Evolutionary conservation across 2,113 vertebrate species (phyloP), one percentile per base, ranked within the genome.

Genomic region (Epinephelus lanceolatus): DNA sequence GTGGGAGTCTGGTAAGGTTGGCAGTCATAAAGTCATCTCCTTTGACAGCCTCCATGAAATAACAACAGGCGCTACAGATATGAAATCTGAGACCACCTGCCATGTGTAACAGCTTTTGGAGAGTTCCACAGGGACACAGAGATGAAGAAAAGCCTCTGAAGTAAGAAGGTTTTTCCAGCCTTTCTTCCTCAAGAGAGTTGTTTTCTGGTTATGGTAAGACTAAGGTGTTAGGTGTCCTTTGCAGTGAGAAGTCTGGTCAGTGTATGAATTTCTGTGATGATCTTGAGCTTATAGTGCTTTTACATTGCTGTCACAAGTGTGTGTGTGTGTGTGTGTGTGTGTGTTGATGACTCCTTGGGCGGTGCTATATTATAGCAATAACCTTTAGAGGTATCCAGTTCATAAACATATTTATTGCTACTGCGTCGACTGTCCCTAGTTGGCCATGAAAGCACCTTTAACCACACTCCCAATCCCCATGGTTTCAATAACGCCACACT

Each of bases 51-150:
- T 78, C 40, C 49, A 56, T 76, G 57, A 84, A 71, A 78, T 71
- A 76, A 87, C 59, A 85, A 71, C 60, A 83, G 49, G 80, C 74
- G 10, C 69, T 27, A 78, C 49, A 61, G 67, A 76, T 70, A 84
- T 86, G 73, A 87, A 68, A 83, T 78, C 85, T 81, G 49, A 77
- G 83, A 84, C 80, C 83, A 76, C 85, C 74, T 85, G 78, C 71
- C 52, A 57, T 5, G 47, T 78, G n/a, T 42, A 63, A 68, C 66
- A 69, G 70, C 56, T 76, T 89, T 85, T 67, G 53, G 65, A 84
- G 73, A 51, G 59, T 5, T 87, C 63, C 25, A 11, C 18, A 11
- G 27, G 27, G 69, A 83, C 2, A 33, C 30, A 47, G 8, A 40
- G 42, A 80, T 52, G 53, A 27, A 71, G 17, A 88, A 40, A 67